Evolutionary conservation across 37 sponge, comb jelly and placozoan genomes (phyloP).

Genomic region (Corticium candelabrum): DNA sequence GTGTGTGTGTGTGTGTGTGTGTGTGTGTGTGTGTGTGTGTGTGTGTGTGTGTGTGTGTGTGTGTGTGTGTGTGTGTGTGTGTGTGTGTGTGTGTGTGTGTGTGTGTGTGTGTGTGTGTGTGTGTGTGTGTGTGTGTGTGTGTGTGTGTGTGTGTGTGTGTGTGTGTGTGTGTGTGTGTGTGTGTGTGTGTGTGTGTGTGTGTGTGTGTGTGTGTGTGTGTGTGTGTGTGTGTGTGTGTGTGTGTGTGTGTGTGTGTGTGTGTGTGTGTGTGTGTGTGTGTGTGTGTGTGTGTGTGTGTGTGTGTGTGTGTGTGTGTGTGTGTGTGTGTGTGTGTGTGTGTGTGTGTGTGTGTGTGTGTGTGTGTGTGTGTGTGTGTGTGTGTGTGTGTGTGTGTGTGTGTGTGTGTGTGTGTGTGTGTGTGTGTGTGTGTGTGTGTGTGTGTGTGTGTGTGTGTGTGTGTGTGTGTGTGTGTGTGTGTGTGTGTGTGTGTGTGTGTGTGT

Average conservation of each 20-base stretch:
- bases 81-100: not conserved
- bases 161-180: conserved; percentile 21
- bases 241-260: conserved; percentile 34
- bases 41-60: conserved; percentile 12
- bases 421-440: conserved; percentile 10
- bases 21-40: conserved; percentile 11
- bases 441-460: conserved; percentile 14
- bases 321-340: not conserved
- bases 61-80: conserved; percentile 12
- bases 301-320: conserved; percentile 11
- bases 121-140: conserved; percentile 20
- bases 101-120: conserved; percentile 17
- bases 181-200: conserved; percentile 5
- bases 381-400: conserved; percentile 17
- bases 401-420: conserved; percentile 20
- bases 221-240: conserved; percentile 23
- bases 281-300: conserved; percentile 28
- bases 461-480: conserved; percentile 11
- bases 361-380: not conserved
- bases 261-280: conserved; percentile 30
- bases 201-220: not conserved
- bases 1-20: conserved; percentile 16
- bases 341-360: not conserved
- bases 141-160: conserved; percentile 1
- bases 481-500: conserved; percentile 16